Evolutionary conservation across 2,113 vertebrate genomes (phyloP).

Genomic region (Paramisgurnus dabryanus): DNA sequence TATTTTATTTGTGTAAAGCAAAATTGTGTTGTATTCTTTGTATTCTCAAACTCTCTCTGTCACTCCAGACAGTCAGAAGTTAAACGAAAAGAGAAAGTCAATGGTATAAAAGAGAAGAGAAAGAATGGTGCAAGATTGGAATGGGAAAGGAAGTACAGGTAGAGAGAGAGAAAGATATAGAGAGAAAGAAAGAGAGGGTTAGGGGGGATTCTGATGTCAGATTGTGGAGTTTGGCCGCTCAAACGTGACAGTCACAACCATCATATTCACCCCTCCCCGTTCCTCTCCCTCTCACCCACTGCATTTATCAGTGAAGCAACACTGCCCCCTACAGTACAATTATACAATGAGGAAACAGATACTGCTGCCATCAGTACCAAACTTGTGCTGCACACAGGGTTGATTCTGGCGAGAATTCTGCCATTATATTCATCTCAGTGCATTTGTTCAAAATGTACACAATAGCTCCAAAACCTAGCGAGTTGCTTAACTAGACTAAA

Average conservation of each 20-base stretch:
- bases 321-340: slow-evolving; percentile 46
- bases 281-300: slow-evolving; percentile 51
- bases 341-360: not conserved
- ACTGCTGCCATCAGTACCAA: not conserved
- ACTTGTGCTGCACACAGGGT: not conserved
- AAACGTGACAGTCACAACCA: slow-evolving; percentile 53
- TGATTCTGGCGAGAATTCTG: not conserved
- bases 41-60: not conserved
- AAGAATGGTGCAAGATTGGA: not conserved
- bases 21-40: too few relatives aligned
- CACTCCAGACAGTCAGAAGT: not conserved
- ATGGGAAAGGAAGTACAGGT: not conserved
- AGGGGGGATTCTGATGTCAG: slow-evolving; percentile 38
- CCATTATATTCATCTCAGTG: not conserved
- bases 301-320: slow-evolving; percentile 35
- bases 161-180: not conserved
- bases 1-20: too few relatives aligned
- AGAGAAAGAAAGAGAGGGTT: slow-evolving; percentile 38
- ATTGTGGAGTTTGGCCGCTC: slow-evolving; percentile 36
- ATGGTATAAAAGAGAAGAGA: slow-evolving; percentile 28
- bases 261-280: slow-evolving; percentile 20
- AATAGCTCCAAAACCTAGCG: not conserved
- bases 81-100: slow-evolving; percentile 49
- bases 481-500: not conserved
- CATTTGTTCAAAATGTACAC: not conserved